Conservation (phyloP, 2,113 vertebrate species). For the Puffinus mauretanicus region DNA sequence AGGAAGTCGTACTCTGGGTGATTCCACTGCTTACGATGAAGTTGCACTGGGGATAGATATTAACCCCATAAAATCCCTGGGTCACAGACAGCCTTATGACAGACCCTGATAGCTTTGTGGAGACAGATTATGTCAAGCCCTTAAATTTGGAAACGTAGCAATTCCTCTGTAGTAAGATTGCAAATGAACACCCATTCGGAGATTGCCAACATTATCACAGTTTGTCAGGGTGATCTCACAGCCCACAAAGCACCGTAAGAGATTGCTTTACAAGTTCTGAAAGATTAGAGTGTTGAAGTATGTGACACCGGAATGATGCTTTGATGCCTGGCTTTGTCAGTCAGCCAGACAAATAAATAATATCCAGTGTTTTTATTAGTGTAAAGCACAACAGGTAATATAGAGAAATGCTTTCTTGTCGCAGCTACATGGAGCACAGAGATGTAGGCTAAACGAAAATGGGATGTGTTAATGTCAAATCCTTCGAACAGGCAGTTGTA, state of each 20-base stretch:
- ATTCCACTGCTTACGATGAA: background rate
- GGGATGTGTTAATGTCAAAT: background rate
- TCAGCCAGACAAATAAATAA: slow-evolving; percentile 59
- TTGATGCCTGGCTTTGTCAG: slow-evolving; percentile 58
- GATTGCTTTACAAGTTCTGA: slow-evolving; percentile 66
- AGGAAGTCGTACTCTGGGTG: background rate
- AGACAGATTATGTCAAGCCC: slow-evolving; percentile 58
- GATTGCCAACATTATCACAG: slow-evolving; percentile 68
- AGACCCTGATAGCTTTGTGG: slow-evolving; percentile 47
- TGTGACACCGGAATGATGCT: slow-evolving; percentile 56
- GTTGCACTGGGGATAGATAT: slow-evolving; percentile 17
- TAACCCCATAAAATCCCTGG: slow-evolving; percentile 50
- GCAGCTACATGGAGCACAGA: background rate
- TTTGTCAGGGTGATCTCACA: slow-evolving; percentile 67
- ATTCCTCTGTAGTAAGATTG: slow-evolving; percentile 58
- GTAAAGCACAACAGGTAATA: slow-evolving; percentile 48
- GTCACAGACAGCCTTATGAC: slow-evolving; percentile 44
- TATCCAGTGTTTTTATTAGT: slow-evolving; percentile 41
- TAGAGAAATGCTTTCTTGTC: background rate
- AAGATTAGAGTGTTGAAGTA: slow-evolving; percentile 62
- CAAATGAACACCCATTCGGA: slow-evolving; percentile 65
- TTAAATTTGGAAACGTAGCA: slow-evolving; percentile 52
- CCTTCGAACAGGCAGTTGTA: background rate
- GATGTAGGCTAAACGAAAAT: background rate
- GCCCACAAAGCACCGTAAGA: slow-evolving; percentile 41